A percentile compares a stretch with the other conserved stretches of the same genome.
These are phyloP conservation scores for Sula dactylatra DNA, from an alignment of 2,113 vertebrate species.

Conservation along the genomic window DNA sequence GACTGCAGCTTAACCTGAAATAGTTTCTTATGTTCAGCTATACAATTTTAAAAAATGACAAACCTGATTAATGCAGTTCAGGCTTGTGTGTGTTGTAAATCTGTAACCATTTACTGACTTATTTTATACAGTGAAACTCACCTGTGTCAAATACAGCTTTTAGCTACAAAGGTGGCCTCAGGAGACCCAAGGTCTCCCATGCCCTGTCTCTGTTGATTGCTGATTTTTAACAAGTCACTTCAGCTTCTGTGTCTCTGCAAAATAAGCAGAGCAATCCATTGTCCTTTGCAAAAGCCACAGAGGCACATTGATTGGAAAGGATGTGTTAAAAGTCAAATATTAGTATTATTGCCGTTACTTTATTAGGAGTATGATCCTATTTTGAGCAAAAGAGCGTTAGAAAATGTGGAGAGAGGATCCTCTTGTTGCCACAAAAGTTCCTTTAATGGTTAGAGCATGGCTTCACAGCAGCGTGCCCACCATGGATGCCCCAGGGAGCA, in stretches of 20 bases:
- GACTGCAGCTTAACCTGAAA: background rate
- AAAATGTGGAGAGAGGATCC: background rate
- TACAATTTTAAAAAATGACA: background rate
- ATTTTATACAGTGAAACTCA: background rate
- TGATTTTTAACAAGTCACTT: background rate
- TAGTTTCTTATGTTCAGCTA: background rate
- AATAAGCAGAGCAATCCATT: background rate
- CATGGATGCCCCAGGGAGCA: rapidly evolving
- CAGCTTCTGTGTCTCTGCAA: background rate
- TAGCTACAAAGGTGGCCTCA: background rate
- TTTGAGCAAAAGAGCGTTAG: background rate
- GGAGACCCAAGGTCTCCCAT: background rate
- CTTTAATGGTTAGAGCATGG: background rate
- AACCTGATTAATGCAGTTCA: background rate
- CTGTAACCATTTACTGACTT: background rate
- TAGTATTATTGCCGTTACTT: background rate
- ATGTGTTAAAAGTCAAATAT: background rate
- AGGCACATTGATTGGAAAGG: background rate
- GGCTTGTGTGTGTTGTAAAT: background rate
- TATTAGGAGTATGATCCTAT: background rate
- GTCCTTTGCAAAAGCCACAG: background rate
- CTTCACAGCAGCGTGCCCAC: rapidly evolving
- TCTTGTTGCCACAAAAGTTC: background rate
- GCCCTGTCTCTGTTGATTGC: background rate
- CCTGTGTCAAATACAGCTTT: background rate